Evolutionary conservation across 2,888 invertebrate species (phyloP), one percentile per base, ranked within the genome.

Genomic region (Drosophila pseudotakahashii): DNA sequence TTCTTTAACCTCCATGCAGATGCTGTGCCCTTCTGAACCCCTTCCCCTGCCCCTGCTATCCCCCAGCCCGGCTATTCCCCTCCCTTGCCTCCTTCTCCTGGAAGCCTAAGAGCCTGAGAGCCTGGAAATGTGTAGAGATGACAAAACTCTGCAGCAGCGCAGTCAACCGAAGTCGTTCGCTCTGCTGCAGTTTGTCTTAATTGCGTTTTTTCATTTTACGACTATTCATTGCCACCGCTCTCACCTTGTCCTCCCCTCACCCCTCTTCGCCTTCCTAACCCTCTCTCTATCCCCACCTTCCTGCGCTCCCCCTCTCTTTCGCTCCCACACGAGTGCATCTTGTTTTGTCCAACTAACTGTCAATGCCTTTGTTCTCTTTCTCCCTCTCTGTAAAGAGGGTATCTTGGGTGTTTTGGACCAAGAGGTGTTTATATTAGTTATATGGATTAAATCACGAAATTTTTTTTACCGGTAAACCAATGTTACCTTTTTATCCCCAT

Each of bases 111-210:
- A 6, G 2, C 13, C 7, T 50, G 51, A 36, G 37, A 11, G 3
- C 26, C 34, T 48, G 34, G 34, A 34, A 48, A 4, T 14, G 16
- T 34, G 32, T n/a, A 34, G 36, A 52, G 36, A 26, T 58, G 55
- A 54, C 37, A 55, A 39, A 39, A 32, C 58, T 58, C 57, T 55
- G 58, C 57, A 53, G 57, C 54, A 55, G 54, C 57, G 55, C 37
- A 58, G 30, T 41, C 62, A 62, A 32, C 32, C 47, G 10, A 34
- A 42, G 47, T 32, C 23, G 63, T 42, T 50, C 23, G 30, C 66
- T 66, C 36, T 36, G 48, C 66, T 66, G 67, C 63, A 64, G 41
- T 64, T 51, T 51, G 44, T 52, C 62, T 48, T 62, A 62, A 52
- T 51, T 67, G 52, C 52, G 67, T 66, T 64, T 53, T 47, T 37